Evolutionary conservation across 2,797 vertebrate genomes (phyloP).

Genomic region (Xiphophorus birchmanni): DNA sequence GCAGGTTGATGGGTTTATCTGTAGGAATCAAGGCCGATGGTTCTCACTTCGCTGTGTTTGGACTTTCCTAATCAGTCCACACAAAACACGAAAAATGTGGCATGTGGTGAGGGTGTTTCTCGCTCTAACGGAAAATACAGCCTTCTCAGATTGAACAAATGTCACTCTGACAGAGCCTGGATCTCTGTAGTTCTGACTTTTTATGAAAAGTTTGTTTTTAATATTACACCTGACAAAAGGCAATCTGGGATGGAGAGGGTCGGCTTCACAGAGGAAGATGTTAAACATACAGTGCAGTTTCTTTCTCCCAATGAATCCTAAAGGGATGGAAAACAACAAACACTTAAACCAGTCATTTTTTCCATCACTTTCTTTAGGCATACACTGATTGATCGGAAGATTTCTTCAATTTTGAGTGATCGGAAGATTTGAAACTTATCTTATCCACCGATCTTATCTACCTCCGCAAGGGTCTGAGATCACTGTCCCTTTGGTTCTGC

Average conservation of each 20-base stretch:
- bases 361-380: too few relatives aligned
- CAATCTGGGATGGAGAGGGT: background rate
- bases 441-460: too few relatives aligned
- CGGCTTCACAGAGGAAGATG: background rate
- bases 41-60: constrained; percentile 53
- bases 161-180: background rate
- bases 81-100: constrained; percentile 51
- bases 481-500: too few relatives aligned
- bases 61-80: constrained; percentile 69
- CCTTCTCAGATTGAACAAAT: constrained; percentile 33
- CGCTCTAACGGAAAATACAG: constrained; percentile 40
- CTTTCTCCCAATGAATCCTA: too few relatives aligned
- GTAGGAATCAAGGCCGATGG: constrained; percentile 57
- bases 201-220: background rate
- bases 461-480: too few relatives aligned
- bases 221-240: background rate
- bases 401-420: too few relatives aligned
- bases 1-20: constrained; percentile 60
- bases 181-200: background rate
- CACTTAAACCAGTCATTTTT: too few relatives aligned
- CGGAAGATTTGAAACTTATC: too few relatives aligned
- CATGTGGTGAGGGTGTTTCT: constrained; percentile 45
- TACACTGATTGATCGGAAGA: too few relatives aligned
- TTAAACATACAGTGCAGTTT: background rate
- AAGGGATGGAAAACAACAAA: too few relatives aligned